Base-by-base conservation (phyloP, 2,797 vertebrate species). In the Esox masquinongy region DNA sequence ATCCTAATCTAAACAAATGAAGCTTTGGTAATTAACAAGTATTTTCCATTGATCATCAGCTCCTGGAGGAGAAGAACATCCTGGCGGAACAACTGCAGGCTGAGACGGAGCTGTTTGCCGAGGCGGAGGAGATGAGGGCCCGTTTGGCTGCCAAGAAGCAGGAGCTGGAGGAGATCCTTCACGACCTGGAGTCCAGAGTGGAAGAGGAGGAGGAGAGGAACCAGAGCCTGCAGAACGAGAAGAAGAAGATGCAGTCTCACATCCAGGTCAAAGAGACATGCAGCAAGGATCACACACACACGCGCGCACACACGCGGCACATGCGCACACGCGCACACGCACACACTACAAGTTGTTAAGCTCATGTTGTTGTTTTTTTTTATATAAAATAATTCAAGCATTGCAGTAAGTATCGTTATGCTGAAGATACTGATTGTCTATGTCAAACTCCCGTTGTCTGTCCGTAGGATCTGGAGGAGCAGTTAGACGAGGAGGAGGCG, bases 171-270 rank as follows among this genome's bases (percentile, higher is more conserved):
- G 97, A 99, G 91, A 98, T 99, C 82, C 94, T 99, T 15, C 96
- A 99, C 26, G 97, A 99, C 88, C 87, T 99, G 77, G 97, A 99
- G 86, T 97, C 97, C 5, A 92, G 97, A 22, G 96, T 99, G 69
- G 97, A 99, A 82, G 97, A 99, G 59, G 97, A 99, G 75, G 97
- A 99, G 80, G 97, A 99, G 86, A 92, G 97, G 85, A 98, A 95
- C 90, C 97, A 98, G 82, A 94, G 93, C 67, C 73, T 98, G 83
- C 96, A 97, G 89, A 98, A 96, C 53, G 97, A 99, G 86, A 99
- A 98, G 90, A 99, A 98, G 90, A 99, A 98, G 88, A 99, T 98
- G 97, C 97, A 99, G 86, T 87, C 96, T 0, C 97, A 99, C 74
- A 95, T 99, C 77, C 97, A 98, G 96, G 97, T 98, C 36, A 0